Evolutionary conservation across 1,140 invertebrate species (phyloP).

Genomic region (Drosophila biarmipes): DNA sequence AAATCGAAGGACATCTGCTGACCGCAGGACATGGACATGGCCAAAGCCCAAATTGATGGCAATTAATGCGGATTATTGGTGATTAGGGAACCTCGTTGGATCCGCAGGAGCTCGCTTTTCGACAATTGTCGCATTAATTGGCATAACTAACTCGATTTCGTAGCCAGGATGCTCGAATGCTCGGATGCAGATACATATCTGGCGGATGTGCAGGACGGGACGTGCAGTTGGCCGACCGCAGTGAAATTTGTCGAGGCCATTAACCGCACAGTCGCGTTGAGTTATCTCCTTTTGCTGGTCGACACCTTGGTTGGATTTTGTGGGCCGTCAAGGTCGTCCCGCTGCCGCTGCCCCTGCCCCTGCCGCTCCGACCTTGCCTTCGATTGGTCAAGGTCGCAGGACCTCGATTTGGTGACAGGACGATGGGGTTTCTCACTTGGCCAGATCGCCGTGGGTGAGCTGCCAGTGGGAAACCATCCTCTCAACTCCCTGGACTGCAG

Average conservation of each 20-base stretch:
- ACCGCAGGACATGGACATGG: conserved; percentile 44
- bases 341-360: background rate
- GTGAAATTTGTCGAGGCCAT: conserved; percentile 48
- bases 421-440: conserved; percentile 4
- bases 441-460: conserved; percentile 1
- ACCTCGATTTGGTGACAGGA: conserved; percentile 10
- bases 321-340: conserved; percentile 24
- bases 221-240: conserved; percentile 50
- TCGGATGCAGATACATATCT: conserved; percentile 4
- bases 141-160: conserved; percentile 87
- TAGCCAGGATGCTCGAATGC: conserved; percentile 7
- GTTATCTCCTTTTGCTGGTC: conserved; percentile 23
- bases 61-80: conserved; percentile 51
- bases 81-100: conserved; percentile 32
- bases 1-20: conserved; percentile 33
- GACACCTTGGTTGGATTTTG: conserved; percentile 31
- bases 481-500: too few species aligned
- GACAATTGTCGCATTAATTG: conserved; percentile 69
- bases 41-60: conserved; percentile 46
- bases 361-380: conserved; percentile 18
- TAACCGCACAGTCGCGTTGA: conserved; percentile 48
- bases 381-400: conserved; percentile 33
- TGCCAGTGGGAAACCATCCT: conserved; percentile 2
- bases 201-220: conserved; percentile 4
- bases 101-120: conserved; percentile 49